phyloP scores from a whole-genome alignment of 2,113 vertebrate genomes.

The Caranx ignobilis region DNA sequence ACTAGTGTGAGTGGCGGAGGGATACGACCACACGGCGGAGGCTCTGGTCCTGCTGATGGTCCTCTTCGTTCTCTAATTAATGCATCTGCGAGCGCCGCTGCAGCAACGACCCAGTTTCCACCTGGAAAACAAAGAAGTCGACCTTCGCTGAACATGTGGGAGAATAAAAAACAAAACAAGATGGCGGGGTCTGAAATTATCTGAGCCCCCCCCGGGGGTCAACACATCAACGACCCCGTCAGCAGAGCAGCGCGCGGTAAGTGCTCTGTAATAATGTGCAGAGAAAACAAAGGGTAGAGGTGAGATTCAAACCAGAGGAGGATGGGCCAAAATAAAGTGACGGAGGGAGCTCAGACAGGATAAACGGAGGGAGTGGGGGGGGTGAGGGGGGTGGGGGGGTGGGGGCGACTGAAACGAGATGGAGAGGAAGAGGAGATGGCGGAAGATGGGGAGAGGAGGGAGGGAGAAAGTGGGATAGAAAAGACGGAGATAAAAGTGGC shows the following conservation, averaged over 20 bases:
- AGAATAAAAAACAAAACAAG: background rate
- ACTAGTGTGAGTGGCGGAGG: no score
- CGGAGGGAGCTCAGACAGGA: background rate
- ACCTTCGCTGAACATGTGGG: background rate
- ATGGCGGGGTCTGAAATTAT: background rate
- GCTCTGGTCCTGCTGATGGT: no score
- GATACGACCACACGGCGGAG: no score
- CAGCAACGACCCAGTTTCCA: constrained; percentile 43
- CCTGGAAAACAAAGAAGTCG: background rate
- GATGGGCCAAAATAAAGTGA: constrained; percentile 10
- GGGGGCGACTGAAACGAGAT: constrained; percentile 20
- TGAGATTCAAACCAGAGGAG: background rate
- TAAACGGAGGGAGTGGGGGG: constrained; percentile 24
- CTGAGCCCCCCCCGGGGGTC: background rate
- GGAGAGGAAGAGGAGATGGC: background rate
- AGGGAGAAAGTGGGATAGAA: background rate
- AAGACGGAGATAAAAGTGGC: background rate
- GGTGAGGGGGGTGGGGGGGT: background rate
- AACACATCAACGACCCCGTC: constrained; percentile 8
- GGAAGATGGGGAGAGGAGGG: background rate
- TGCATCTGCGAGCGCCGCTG: background rate
- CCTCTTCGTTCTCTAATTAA: background rate
- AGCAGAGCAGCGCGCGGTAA: background rate
- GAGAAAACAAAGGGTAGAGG: background rate
- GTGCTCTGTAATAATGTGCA: background rate